phyloP scores from a whole-genome alignment of 2,797 vertebrate genomes.

The Peromyscus eremicus region DNA sequence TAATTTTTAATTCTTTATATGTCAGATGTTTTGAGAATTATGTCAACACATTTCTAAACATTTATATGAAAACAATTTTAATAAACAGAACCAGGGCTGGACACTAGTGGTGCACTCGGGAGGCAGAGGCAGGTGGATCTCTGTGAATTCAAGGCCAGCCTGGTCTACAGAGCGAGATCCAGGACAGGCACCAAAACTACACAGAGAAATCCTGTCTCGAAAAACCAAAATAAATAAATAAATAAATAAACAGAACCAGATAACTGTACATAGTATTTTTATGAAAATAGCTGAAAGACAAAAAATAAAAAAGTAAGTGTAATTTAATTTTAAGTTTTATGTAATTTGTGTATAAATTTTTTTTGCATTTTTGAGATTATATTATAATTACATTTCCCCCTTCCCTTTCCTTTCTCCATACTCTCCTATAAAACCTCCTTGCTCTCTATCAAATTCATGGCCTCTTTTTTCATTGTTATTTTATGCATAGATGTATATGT shows the following conservation, averaged over 20 bases:
- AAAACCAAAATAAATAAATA: too few relatives aligned
- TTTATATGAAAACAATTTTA: constrained; percentile 17
- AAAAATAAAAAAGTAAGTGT: background rate
- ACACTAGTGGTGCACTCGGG: too few relatives aligned
- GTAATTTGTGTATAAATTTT: background rate
- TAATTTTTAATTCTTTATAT: constrained; percentile 52
- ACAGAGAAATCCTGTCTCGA: too few relatives aligned
- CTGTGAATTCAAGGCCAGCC: too few relatives aligned
- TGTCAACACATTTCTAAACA: constrained; percentile 53
- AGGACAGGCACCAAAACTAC: too few relatives aligned
- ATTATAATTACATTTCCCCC: background rate
- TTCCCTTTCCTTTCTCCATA: background rate
- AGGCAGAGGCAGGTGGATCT: too few relatives aligned
- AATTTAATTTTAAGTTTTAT: background rate
- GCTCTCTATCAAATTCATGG: background rate
- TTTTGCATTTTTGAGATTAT: background rate
- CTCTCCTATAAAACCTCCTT: background rate
- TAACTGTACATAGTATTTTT: background rate
- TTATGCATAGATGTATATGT: background rate
- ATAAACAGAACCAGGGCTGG: background rate
- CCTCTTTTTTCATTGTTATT: background rate
- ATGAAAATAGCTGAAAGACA: background rate
- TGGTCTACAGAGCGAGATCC: too few relatives aligned
- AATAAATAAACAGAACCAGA: background rate
- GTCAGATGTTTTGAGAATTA: constrained; percentile 14